phyloP scores from a whole-genome alignment of 2,113 vertebrate genomes.

The Eclectus roratus region DNA sequence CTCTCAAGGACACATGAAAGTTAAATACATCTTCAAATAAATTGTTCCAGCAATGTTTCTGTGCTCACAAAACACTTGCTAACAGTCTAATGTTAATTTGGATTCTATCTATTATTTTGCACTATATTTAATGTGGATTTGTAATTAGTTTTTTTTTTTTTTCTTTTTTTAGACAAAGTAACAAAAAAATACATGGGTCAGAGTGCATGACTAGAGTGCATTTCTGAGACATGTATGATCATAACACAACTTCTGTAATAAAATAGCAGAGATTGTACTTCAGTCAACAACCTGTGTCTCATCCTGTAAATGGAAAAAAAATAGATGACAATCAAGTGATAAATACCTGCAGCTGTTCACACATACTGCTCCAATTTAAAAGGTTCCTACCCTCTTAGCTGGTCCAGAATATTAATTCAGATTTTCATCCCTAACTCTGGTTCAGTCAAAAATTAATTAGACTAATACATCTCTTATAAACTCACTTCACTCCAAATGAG shows the following conservation, averaged over 20 bases:
- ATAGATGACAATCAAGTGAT: background rate
- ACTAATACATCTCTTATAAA: background rate
- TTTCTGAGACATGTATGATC: conserved; percentile 13
- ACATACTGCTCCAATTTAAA: conserved; percentile 5
- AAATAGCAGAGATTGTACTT: background rate
- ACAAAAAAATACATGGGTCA: background rate
- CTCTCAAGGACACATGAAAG: too few species aligned
- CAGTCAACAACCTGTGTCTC: conserved; percentile 14
- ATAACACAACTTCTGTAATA: background rate
- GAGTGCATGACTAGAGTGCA: background rate
- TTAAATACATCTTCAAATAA: too few species aligned
- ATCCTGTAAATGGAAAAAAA: background rate
- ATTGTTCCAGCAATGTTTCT: too few species aligned
- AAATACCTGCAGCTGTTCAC: conserved; percentile 49
- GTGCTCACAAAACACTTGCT: too few species aligned
- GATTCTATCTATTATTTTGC: conserved; percentile 1
- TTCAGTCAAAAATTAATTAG: background rate
- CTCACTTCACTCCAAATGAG: background rate
- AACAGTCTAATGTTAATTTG: conserved; percentile 49
- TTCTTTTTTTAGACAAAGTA: background rate
- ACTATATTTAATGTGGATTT: conserved; percentile 12
- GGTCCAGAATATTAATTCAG: conserved; percentile 31
- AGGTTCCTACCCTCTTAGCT: background rate
- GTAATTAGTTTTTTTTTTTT: conserved; percentile 35
- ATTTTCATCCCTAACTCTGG: background rate